Percentiles rank a stretch among this genome's conserved stretches.
Conservation (phyloP, 2,113 vertebrate species). For the Tichodroma muraria region DNA sequence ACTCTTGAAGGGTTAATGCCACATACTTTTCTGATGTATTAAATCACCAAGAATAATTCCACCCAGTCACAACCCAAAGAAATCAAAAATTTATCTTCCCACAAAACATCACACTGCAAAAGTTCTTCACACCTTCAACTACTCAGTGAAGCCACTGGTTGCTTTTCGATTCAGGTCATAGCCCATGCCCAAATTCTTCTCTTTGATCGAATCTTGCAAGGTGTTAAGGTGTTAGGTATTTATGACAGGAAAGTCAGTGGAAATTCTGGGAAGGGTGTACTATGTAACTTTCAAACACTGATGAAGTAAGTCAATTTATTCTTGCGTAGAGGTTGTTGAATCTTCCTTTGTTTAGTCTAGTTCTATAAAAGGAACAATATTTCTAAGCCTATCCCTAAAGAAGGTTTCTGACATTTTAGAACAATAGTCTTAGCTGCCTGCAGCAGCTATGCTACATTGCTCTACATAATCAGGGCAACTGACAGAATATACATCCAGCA, state of each 20-base stretch:
- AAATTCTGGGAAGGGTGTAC: constrained; percentile 32
- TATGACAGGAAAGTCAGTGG: neutral
- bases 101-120: neutral
- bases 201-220: neutral
- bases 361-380: constrained; percentile 62
- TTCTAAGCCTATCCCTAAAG: constrained; percentile 19
- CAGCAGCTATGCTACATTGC: neutral
- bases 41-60: neutral
- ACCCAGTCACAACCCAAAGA: neutral
- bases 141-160: neutral
- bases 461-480: neutral
- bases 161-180: neutral
- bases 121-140: neutral
- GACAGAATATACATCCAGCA: neutral
- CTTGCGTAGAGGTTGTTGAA: constrained; percentile 48
- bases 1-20: neutral
- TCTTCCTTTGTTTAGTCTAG: constrained; percentile 68
- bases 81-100: neutral
- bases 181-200: neutral
- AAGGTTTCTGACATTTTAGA: constrained; percentile 30
- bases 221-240: neutral
- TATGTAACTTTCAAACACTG: constrained; percentile 12
- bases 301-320: constrained; percentile 53
- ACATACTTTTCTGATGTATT: neutral
- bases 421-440: constrained; percentile 7